phyloP scores from a whole-genome alignment of 2,113 vertebrate genomes.

The Jaculus jaculus region DNA sequence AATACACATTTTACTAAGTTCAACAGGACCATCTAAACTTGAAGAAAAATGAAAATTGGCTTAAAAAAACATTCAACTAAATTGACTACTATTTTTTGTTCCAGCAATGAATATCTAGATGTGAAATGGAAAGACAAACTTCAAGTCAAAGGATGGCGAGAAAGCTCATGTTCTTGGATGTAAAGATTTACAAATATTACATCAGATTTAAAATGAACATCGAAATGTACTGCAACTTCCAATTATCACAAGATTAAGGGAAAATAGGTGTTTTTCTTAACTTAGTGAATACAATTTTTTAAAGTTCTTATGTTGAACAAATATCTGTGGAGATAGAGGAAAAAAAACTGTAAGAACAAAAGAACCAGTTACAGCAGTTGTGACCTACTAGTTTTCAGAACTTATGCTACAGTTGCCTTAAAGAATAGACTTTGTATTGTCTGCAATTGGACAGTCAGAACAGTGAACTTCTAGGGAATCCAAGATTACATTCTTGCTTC shows the following conservation, averaged over 20 bases:
- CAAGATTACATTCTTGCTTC: background rate
- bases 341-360: background rate
- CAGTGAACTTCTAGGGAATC: background rate
- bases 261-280: background rate
- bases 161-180: background rate
- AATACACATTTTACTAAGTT: background rate
- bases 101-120: constrained; percentile 2
- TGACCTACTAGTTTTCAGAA: background rate
- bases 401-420: background rate
- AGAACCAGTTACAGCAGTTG: background rate
- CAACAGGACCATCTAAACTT: background rate
- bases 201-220: background rate
- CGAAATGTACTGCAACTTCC: background rate
- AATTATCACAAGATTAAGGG: background rate
- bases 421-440: background rate
- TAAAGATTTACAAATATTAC: background rate
- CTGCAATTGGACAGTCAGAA: background rate
- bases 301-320: background rate
- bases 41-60: background rate
- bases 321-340: background rate
- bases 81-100: background rate
- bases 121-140: background rate
- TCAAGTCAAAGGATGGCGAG: background rate
- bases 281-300: background rate
- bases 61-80: background rate